Percentiles rank a stretch among this genome's conserved stretches.
phyloP scores from a whole-genome alignment of 1,140 invertebrate genomes.

The Sipha flava region DNA sequence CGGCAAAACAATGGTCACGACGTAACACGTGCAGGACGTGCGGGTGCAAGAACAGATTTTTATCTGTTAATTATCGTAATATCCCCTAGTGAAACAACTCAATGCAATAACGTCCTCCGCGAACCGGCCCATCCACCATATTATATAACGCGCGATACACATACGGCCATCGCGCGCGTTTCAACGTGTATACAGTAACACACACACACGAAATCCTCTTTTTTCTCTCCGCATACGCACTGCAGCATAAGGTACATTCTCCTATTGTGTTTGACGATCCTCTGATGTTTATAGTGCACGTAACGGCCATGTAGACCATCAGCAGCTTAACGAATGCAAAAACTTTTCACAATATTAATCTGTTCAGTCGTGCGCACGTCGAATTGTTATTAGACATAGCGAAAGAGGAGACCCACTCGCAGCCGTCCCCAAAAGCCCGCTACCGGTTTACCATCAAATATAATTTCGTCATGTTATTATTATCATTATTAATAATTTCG shows the following conservation, averaged over 20 bases:
- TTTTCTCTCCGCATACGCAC: no score
- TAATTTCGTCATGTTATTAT: not conserved
- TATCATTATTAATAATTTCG: slow-evolving; percentile 26
- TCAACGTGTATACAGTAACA: not conserved
- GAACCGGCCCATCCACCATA: not conserved
- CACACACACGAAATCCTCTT: no score
- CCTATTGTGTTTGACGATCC: not conserved
- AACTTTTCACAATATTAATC: not conserved
- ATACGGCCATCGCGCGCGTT: no score
- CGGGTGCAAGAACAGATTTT: not conserved
- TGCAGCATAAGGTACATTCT: not conserved
- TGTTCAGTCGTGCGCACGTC: not conserved
- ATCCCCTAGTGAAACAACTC: slow-evolving; percentile 10
- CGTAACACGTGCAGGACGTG: slow-evolving; percentile 4
- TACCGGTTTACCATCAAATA: not conserved
- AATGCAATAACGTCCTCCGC: not conserved
- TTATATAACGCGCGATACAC: no score
- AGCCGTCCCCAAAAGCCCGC: not conserved
- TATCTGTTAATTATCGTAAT: slow-evolving; percentile 23
- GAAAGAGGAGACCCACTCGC: not conserved
- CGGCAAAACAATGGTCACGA: not conserved
- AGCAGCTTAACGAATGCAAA: not conserved
- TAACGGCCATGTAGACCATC: no score
- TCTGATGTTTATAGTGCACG: not conserved
- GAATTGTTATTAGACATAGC: not conserved